A percentile compares a stretch with the other conserved stretches of the same genome.
phyloP scores from a whole-genome alignment of 2,888 invertebrate genomes.

The Ditylenchus weischeri region DNA sequence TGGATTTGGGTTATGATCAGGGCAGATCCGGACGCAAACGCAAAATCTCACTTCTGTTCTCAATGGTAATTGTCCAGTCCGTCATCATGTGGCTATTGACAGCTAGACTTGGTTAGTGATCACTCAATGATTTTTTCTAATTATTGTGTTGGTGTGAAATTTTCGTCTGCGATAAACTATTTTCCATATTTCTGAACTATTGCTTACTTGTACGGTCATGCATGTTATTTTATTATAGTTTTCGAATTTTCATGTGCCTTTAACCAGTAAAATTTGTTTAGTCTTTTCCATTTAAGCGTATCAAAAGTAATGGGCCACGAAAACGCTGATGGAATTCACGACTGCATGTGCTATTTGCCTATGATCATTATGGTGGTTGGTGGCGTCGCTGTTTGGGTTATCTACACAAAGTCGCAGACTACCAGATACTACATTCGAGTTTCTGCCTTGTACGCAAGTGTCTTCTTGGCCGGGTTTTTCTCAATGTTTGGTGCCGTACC shows the following conservation, averaged over 20 bases:
- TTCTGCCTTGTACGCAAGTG: conserved; percentile 11
- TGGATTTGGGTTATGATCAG: conserved; percentile 61
- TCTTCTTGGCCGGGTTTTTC: conserved; percentile 22
- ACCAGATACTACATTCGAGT: conserved; percentile 25
- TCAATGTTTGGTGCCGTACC: conserved; percentile 20
- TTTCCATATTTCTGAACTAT: too few relatives aligned
- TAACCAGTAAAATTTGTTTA: too few relatives aligned
- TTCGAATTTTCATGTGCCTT: conserved; percentile 1
- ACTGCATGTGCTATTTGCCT: background rate
- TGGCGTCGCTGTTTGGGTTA: background rate
- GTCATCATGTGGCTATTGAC: conserved; percentile 92
- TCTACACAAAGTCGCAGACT: conserved; percentile 2
- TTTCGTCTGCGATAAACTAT: too few relatives aligned
- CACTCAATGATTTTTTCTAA: too few relatives aligned
- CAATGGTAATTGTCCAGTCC: conserved; percentile 83
- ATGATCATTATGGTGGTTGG: background rate
- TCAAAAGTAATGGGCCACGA: background rate
- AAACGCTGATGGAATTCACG: background rate
- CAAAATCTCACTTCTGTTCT: conserved; percentile 83
- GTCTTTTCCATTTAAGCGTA: too few relatives aligned
- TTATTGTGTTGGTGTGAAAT: too few relatives aligned
- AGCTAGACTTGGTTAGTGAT: too few relatives aligned
- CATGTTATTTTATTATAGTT: background rate
- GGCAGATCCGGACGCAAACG: conserved; percentile 69
- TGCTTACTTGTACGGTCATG: background rate